phyloP scores from a whole-genome alignment of 2,797 vertebrate species.

The Rallus crepitans region DNA sequence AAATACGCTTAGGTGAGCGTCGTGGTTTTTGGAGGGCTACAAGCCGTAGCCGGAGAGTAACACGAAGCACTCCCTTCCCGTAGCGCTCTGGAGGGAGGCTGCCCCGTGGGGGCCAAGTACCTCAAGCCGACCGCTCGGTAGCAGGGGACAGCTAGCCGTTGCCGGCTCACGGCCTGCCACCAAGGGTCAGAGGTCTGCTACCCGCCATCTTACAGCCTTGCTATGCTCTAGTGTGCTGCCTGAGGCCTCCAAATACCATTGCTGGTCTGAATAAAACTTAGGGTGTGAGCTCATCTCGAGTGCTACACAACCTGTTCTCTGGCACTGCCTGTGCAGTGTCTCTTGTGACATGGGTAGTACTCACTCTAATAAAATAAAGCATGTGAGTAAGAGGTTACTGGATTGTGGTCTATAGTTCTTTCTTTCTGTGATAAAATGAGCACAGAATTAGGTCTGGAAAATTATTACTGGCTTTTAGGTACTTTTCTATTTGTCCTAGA shows the following conservation, averaged over 20 bases:
- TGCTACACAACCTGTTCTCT: background rate
- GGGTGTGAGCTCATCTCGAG: accelerated
- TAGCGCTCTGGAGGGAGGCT: background rate
- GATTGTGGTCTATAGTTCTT: accelerated
- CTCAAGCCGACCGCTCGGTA: background rate
- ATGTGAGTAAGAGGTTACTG: accelerated
- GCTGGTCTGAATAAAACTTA: accelerated
- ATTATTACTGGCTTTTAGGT: background rate
- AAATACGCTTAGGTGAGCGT: background rate
- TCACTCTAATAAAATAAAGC: background rate
- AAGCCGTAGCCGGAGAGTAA: too few species aligned
- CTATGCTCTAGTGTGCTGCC: accelerated
- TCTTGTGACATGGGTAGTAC: accelerated
- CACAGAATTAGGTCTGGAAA: background rate
- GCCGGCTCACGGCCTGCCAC: background rate
- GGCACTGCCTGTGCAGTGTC: accelerated
- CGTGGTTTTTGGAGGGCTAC: too few species aligned
- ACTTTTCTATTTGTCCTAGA: background rate
- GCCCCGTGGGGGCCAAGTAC: background rate
- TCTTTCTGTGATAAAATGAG: background rate
- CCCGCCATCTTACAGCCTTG: accelerated
- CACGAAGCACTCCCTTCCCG: accelerated
- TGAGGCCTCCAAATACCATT: accelerated
- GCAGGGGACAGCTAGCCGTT: background rate
- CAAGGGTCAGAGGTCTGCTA: background rate